Evolutionary conservation across 1,140 invertebrate genomes (phyloP).

Genomic region (Drosophila leontia): DNA sequence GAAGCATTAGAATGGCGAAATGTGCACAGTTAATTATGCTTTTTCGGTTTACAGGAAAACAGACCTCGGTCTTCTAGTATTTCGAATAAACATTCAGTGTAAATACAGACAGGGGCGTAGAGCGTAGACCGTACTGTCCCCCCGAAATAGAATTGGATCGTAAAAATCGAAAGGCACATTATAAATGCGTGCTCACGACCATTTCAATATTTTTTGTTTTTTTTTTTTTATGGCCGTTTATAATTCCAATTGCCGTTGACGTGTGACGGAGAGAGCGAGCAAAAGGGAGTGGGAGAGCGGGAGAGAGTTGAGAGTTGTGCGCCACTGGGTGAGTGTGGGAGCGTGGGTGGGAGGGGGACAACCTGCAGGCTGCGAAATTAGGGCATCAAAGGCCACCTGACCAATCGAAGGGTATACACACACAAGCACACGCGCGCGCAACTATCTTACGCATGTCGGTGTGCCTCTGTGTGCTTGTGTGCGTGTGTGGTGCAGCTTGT

Average conservation of each 20-base stretch:
- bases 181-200: conserved; percentile 77
- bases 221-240: conserved; percentile 62
- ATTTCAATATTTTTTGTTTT: conserved; percentile 31
- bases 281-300: conserved; percentile 7
- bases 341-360: not conserved
- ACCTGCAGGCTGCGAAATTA: conserved; percentile 59
- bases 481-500: conserved; percentile 16
- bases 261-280: conserved; percentile 38
- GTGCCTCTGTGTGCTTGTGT: not conserved
- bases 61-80: conserved; percentile 28
- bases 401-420: conserved; percentile 71
- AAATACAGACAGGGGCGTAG: conserved; percentile 22
- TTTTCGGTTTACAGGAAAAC: conserved; percentile 31
- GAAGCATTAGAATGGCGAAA: conserved; percentile 35
- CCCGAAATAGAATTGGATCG: conserved; percentile 26
- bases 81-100: conserved; percentile 34
- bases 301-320: not conserved
- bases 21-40: conserved; percentile 68
- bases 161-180: conserved; percentile 38
- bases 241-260: conserved; percentile 69
- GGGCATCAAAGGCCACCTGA: conserved; percentile 80
- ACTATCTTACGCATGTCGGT: conserved; percentile 8
- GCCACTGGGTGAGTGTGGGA: not conserved
- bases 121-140: not conserved
- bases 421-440: conserved; percentile 13